Conservation (phyloP, 2,888 invertebrate genomes). For the Empis livida region DNA sequence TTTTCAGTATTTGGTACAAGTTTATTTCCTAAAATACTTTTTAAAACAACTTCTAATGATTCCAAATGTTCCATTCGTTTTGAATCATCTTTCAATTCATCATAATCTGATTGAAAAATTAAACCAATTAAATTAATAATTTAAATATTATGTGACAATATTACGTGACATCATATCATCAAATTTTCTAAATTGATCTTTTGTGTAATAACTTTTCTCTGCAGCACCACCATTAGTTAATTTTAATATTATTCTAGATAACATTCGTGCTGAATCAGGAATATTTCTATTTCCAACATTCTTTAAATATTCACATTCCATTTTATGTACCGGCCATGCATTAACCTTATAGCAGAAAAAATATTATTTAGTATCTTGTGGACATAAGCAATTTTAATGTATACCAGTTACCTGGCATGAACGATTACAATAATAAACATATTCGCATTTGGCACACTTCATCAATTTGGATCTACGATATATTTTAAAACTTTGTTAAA, state of each 20-base stretch:
- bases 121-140: neutral
- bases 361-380: too few relatives aligned
- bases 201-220: constrained; percentile 53
- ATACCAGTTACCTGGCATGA: constrained; percentile 55
- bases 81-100: constrained; percentile 61
- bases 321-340: constrained; percentile 71
- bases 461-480: constrained; percentile 33
- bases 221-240: constrained; percentile 51
- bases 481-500: too few relatives aligned
- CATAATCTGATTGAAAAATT: constrained; percentile 49
- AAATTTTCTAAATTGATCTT: constrained; percentile 59
- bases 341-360: too few relatives aligned
- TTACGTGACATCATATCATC: constrained; percentile 86
- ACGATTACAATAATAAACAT: constrained; percentile 69
- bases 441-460: constrained; percentile 74
- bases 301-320: constrained; percentile 67
- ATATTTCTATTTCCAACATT: constrained; percentile 55
- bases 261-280: constrained; percentile 70
- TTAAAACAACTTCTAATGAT: constrained; percentile 55
- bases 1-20: constrained; percentile 63
- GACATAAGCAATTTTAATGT: too few relatives aligned
- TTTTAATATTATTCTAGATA: constrained; percentile 56
- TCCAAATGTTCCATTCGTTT: constrained; percentile 68
- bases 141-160: neutral
- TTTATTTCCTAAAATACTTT: constrained; percentile 54